These are phyloP conservation scores for Spodoptera exigua DNA, from an alignment of 2,888 invertebrate genomes.

Conservation along the genomic window DNA sequence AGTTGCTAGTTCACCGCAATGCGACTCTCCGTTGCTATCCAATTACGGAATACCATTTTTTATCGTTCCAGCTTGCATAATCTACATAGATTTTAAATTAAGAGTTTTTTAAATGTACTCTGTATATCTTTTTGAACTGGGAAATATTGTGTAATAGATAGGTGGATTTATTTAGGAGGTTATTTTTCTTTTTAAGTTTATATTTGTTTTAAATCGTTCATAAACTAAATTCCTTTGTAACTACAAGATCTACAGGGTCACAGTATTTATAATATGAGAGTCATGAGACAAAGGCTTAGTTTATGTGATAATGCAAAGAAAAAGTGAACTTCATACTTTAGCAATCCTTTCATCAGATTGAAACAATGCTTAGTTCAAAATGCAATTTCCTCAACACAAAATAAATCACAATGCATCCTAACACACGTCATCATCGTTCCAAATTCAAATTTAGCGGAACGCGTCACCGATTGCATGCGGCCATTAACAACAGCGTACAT, in stretches of 20 bases:
- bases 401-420: constrained; percentile 27
- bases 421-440: constrained; percentile 50
- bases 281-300: too few relatives aligned
- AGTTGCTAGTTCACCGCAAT: constrained; percentile 42
- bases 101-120: constrained; percentile 2
- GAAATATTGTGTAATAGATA: too few relatives aligned
- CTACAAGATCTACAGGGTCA: too few relatives aligned
- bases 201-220: too few relatives aligned
- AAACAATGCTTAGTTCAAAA: background rate
- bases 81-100: constrained; percentile 21
- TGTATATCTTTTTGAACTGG: too few relatives aligned
- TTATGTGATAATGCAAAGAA: too few relatives aligned
- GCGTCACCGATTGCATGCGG: constrained; percentile 56
- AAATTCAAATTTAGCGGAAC: constrained; percentile 64
- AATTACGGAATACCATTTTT: constrained; percentile 42
- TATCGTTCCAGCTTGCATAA: constrained; percentile 27
- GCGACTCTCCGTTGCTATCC: constrained; percentile 42
- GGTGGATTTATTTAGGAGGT: too few relatives aligned
- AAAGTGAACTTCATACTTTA: background rate
- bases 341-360: background rate
- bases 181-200: too few relatives aligned
- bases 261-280: too few relatives aligned
- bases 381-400: background rate
- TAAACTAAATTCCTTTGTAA: too few relatives aligned
- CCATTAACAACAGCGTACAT: constrained; percentile 78